Conservation (phyloP, 2,797 vertebrate species). For the Helicolenus hilgendorfi region DNA sequence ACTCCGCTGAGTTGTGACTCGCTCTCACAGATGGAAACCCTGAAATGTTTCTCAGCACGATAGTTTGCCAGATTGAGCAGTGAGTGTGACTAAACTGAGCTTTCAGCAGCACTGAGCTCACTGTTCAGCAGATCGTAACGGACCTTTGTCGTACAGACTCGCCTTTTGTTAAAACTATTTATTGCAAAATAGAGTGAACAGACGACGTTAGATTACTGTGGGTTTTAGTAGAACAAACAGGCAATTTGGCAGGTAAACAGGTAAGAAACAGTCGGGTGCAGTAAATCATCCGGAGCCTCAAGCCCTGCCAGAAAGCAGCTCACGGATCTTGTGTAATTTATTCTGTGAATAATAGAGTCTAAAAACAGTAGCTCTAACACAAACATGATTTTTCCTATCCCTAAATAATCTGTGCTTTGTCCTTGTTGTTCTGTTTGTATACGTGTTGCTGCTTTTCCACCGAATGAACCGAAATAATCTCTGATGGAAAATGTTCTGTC, state of each 20-base stretch:
- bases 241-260: neutral
- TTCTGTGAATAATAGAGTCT: neutral
- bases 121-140: neutral
- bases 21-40: neutral
- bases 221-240: neutral
- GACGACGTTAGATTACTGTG: neutral
- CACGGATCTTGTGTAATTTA: neutral
- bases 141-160: neutral
- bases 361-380: neutral
- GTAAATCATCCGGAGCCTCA: neutral
- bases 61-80: slow-evolving; percentile 1
- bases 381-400: neutral
- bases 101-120: slow-evolving; percentile 14
- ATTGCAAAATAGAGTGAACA: neutral
- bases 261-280: neutral
- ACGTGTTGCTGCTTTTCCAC: neutral
- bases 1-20: neutral
- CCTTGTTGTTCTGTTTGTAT: neutral
- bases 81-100: neutral
- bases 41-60: neutral
- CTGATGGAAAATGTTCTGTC: neutral
- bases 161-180: neutral
- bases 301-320: neutral
- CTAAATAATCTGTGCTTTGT: neutral
- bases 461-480: neutral